Conservation (phyloP, 1,140 invertebrate species). For the Drosophila pseudoananassae region DNA sequence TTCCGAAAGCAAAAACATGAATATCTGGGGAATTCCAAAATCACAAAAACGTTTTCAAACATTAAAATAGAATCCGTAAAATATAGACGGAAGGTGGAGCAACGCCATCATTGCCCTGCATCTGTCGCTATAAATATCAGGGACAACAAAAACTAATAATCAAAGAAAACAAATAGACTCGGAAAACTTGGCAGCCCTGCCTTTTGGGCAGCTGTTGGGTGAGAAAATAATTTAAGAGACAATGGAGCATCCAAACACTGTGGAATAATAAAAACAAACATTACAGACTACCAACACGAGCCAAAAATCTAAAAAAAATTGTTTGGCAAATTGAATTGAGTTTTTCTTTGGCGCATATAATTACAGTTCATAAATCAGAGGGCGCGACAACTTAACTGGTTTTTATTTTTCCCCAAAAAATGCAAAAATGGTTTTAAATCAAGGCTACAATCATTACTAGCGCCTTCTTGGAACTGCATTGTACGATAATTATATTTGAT, state of each 20-base stretch:
- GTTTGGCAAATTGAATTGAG: slow-evolving; percentile 21
- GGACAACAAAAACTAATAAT: slow-evolving; percentile 62
- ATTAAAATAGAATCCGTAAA: slow-evolving; percentile 57
- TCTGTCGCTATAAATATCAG: slow-evolving; percentile 75
- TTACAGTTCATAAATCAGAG: slow-evolving; percentile 62
- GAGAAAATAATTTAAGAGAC: slow-evolving; percentile 53
- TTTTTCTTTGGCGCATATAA: slow-evolving; percentile 53
- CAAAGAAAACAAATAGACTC: slow-evolving; percentile 46
- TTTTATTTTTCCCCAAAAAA: slow-evolving; percentile 11
- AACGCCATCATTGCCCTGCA: slow-evolving; percentile 68
- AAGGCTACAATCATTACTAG: slow-evolving; percentile 17
- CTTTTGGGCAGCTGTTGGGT: slow-evolving; percentile 57
- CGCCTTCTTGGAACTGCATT: slow-evolving; percentile 7
- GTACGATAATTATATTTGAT: slow-evolving; percentile 17
- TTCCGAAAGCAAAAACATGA: background rate
- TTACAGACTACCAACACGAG: slow-evolving; percentile 55
- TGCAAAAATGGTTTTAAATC: slow-evolving; percentile 24
- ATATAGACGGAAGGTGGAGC: slow-evolving; percentile 39
- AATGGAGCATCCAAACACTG: slow-evolving; percentile 35
- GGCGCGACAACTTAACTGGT: slow-evolving; percentile 33
- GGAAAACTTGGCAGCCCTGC: slow-evolving; percentile 67
- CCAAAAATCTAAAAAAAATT: slow-evolving; percentile 22
- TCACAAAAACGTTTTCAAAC: slow-evolving; percentile 49
- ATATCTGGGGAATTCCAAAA: slow-evolving; percentile 17
- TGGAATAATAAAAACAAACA: slow-evolving; percentile 62